Evolutionary conservation across 1,140 invertebrate genomes (phyloP), one percentile per base, ranked within the genome.

Genomic region (Monochamus saltuarius): DNA sequence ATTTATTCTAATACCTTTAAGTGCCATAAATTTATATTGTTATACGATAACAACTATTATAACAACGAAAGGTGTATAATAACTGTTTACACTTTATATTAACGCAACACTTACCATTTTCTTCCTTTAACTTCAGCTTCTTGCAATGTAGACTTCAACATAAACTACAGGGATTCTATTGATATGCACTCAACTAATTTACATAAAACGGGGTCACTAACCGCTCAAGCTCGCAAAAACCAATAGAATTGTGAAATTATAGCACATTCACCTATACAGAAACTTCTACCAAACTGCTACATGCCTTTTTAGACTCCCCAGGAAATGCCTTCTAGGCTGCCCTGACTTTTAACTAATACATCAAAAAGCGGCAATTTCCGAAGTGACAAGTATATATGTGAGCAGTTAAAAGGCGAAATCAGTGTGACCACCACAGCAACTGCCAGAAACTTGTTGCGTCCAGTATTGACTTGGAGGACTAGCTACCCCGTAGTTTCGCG

Each of bases 381-480:
- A 16, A 11, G 46, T 29, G 13, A 49, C 46, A 16, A 29, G 19
- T 22, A n/a, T n/a, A n/a, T n/a, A 16, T 29, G 22, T 29, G 22
- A 29, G 22, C 22, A 29, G 22, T 29, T 29, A 40, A 39, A 4
- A 1, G 11, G 29, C 51, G 53, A 61, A 56, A 56, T 56, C 45
- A 61, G 64, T 60, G 64, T 47, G 36, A 42, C 64, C 57, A 51
- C 58, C 57, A 51, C 38, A 53, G 57, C 53, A 47, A 61, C 40
- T 51, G 58, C 58, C 63, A 59, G 63, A 64, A 62, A 72, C 70
- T 72, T 72, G 70, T 72, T 72, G 70, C 65, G 62, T 63, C 55
- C 53, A 50, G 52, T 52, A 52, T 29, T 37, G 35, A 38, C 47
- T 29, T 29, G 22, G 22, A 29, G 45, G 66, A 67, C 59, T 71